Evolutionary conservation across 2,888 invertebrate species (phyloP).

Genomic region (Phengaris arion): DNA sequence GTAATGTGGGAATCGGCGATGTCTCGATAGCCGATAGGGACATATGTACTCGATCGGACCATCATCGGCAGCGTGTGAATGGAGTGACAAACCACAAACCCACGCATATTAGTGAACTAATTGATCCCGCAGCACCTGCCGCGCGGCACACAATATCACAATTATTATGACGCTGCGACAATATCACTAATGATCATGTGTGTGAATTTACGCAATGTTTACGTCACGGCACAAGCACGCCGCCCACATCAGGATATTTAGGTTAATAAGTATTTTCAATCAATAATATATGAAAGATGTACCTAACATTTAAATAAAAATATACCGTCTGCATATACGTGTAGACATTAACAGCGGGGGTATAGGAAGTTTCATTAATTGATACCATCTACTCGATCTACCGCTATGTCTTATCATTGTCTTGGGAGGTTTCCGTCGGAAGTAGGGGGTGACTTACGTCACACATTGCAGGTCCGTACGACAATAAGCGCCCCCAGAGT

Average conservation of each 20-base stretch:
- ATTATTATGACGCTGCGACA: slow-evolving; percentile 52
- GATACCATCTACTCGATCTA: slow-evolving; percentile 38
- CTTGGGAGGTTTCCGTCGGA: slow-evolving; percentile 73
- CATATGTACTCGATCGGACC: slow-evolving; percentile 3
- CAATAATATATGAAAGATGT: background rate
- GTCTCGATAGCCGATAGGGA: slow-evolving; percentile 33
- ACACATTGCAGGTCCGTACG: slow-evolving; percentile 54
- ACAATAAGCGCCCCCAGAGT: slow-evolving; percentile 60
- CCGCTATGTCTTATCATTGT: slow-evolving; percentile 40
- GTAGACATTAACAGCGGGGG: background rate
- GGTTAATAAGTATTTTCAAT: background rate
- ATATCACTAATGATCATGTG: slow-evolving; percentile 37
- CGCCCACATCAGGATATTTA: slow-evolving; percentile 2
- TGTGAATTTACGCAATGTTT: slow-evolving; percentile 37
- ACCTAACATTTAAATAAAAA: no score
- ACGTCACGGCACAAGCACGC: slow-evolving; percentile 25
- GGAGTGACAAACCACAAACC: slow-evolving; percentile 60
- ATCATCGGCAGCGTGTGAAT: slow-evolving; percentile 52
- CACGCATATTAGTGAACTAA: slow-evolving; percentile 54
- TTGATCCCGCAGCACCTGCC: slow-evolving; percentile 71
- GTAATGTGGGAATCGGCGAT: slow-evolving; percentile 38
- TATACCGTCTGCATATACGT: no score
- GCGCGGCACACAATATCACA: slow-evolving; percentile 50
- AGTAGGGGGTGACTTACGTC: slow-evolving; percentile 54
- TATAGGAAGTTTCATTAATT: background rate